phyloP scores from a whole-genome alignment of 2,797 vertebrate genomes.

The Neopelma chrysocephalum region DNA sequence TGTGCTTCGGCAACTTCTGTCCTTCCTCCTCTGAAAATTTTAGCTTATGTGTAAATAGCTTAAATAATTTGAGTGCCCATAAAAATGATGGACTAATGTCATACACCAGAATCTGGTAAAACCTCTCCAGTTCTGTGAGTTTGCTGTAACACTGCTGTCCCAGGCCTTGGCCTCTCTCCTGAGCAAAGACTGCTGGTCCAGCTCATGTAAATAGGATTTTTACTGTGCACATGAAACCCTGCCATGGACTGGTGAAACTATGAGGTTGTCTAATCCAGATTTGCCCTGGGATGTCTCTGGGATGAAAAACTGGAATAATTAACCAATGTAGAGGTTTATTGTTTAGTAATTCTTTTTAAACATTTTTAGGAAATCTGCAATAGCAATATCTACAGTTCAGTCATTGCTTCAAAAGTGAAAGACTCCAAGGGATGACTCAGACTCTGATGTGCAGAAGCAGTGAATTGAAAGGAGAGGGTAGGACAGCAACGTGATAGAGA shows the following conservation, averaged over 20 bases:
- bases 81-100: not conserved
- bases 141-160: not conserved
- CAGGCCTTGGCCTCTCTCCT: not conserved
- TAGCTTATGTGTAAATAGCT: not conserved
- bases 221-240: not conserved
- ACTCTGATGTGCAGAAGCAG: not conserved
- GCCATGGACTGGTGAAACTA: not conserved
- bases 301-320: not conserved
- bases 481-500: not conserved
- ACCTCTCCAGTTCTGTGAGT: not conserved
- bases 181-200: not conserved
- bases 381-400: not conserved
- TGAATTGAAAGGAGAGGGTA: not conserved
- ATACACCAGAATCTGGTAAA: not conserved
- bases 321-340: not conserved
- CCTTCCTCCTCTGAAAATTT: not conserved
- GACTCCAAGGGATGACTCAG: not conserved
- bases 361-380: not conserved
- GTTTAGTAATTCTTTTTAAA: not conserved
- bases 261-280: not conserved
- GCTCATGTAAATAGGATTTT: not conserved
- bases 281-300: not conserved
- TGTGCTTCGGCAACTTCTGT: not conserved
- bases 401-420: not conserved
- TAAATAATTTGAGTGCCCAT: not conserved